Percentiles rank a stretch among this genome's conserved stretches.
phyloP scores from a whole-genome alignment of 2,797 vertebrate genomes.

The Nyctalus aviator region DNA sequence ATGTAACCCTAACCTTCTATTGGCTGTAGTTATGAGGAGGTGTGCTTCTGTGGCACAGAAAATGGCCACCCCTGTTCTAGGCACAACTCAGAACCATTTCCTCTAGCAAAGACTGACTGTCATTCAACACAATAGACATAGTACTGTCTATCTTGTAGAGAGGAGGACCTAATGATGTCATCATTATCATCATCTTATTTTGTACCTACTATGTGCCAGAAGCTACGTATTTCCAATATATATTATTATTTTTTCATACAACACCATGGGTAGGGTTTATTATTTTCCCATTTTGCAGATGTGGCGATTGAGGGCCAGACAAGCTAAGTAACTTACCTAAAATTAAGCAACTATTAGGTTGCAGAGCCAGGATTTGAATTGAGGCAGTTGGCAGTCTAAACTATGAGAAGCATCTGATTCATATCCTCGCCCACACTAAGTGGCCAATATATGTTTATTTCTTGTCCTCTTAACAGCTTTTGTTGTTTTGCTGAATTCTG shows the following conservation, averaged over 20 bases:
- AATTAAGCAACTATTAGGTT: neutral
- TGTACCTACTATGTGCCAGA: neutral
- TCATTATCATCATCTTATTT: neutral
- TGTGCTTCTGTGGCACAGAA: neutral
- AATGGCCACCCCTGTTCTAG: neutral
- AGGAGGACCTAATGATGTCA: neutral
- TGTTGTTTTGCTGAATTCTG: neutral
- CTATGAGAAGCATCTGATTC: neutral
- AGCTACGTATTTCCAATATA: neutral
- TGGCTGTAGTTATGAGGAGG: neutral
- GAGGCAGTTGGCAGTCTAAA: too few species aligned
- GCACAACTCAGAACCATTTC: neutral
- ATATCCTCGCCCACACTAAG: neutral
- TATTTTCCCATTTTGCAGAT: neutral
- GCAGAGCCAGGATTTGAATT: neutral
- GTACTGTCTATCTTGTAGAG: neutral
- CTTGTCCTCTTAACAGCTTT: neutral
- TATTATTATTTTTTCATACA: neutral
- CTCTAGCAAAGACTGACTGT: neutral
- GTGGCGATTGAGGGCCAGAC: neutral
- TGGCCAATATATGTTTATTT: neutral
- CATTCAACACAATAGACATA: neutral
- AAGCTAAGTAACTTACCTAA: neutral
- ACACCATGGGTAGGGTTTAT: neutral
- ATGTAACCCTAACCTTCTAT: neutral